A percentile compares a stretch with the other conserved stretches of the same genome.
Evolutionary conservation across 64 coral and sea anemone species (phyloP).

Genomic region (Platygyra sinensis): DNA sequence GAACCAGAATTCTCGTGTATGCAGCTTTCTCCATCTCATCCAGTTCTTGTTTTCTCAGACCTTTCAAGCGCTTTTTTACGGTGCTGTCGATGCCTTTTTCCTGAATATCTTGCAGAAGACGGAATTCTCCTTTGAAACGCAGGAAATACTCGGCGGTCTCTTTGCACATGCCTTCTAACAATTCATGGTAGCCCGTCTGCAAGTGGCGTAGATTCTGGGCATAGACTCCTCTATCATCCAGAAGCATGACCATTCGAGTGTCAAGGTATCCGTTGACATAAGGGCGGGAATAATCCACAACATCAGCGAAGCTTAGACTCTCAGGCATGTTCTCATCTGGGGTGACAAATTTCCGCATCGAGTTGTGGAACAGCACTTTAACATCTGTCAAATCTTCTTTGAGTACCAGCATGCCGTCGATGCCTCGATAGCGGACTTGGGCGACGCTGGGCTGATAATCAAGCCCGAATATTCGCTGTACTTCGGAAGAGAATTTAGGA

Average conservation of each 20-base stretch:
- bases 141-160: conserved; percentile 33
- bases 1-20: conserved; percentile 59
- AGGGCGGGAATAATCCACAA: conserved; percentile 81
- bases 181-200: conserved; percentile 61
- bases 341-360: conserved; percentile 66
- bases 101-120: background rate
- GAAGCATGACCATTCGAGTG: conserved; percentile 67
- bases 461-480: conserved; percentile 21
- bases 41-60: conserved; percentile 6
- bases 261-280: conserved; percentile 72
- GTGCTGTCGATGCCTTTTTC: background rate
- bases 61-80: background rate
- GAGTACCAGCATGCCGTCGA: conserved; percentile 45
- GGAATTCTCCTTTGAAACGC: conserved; percentile 53
- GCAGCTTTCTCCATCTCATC: conserved; percentile 1
- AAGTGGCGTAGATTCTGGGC: background rate
- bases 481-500: conserved; percentile 20
- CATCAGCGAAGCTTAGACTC: conserved; percentile 27
- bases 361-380: conserved; percentile 70
- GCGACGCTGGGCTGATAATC: conserved; percentile 59
- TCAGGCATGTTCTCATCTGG: conserved; percentile 51
- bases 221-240: conserved; percentile 36
- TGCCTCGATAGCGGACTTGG: conserved; percentile 70
- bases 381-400: background rate
- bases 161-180: conserved; percentile 53